Percentiles rank a stretch among this genome's conserved stretches.
Evolutionary conservation across 1,140 invertebrate genomes (phyloP).

Genomic region (Nasonia longicornis): DNA sequence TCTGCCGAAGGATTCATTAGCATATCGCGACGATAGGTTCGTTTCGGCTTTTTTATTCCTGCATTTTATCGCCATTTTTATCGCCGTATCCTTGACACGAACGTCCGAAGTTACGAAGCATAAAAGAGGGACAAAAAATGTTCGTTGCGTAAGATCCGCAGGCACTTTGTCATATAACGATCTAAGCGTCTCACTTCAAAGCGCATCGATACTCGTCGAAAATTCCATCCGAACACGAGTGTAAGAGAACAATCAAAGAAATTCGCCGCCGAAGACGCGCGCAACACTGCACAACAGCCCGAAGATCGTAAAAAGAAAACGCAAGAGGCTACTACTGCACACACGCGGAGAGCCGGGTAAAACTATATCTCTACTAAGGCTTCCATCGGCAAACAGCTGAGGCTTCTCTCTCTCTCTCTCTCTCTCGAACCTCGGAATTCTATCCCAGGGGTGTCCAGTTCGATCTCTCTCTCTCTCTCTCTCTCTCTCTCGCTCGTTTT

Average conservation of each 20-base stretch:
- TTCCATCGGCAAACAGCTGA: constrained; percentile 67
- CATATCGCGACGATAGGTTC: too few relatives aligned
- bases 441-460: constrained; percentile 54
- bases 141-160: neutral
- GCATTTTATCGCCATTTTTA: neutral
- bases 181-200: too few relatives aligned
- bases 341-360: neutral
- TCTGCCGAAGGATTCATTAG: too few relatives aligned
- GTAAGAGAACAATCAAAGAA: too few relatives aligned
- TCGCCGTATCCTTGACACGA: neutral
- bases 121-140: neutral
- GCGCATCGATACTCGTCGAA: too few relatives aligned
- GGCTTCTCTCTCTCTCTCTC: constrained; percentile 55
- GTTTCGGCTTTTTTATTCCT: neutral
- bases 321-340: neutral
- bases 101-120: neutral
- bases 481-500: constrained; percentile 40
- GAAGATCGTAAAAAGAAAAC: constrained; percentile 25
- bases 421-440: constrained; percentile 48
- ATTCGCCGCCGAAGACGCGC: too few relatives aligned
- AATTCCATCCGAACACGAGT: too few relatives aligned
- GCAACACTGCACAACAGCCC: too few relatives aligned
- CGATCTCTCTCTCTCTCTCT: neutral
- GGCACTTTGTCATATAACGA: too few relatives aligned
- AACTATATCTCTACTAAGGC: constrained; percentile 54